These are phyloP conservation scores for Muscina levida DNA, from an alignment of 2,888 invertebrate species.

Conservation along the genomic window DNA sequence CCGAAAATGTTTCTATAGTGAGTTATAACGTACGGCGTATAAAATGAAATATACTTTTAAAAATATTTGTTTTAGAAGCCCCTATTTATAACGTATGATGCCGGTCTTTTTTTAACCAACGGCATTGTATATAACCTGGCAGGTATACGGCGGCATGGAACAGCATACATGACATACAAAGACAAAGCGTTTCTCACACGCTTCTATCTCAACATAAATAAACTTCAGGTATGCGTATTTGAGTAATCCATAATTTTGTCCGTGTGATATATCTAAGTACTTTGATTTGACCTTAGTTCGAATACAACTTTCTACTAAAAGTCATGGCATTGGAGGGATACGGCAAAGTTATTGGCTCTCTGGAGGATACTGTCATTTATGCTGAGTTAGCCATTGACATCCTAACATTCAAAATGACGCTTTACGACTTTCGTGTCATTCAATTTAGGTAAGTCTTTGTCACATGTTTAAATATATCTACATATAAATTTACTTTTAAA, in stretches of 20 bases:
- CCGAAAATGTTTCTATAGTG: conserved; percentile 77
- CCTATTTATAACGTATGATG: conserved; percentile 76
- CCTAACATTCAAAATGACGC: conserved; percentile 71
- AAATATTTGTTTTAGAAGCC: conserved; percentile 72
- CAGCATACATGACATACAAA: conserved; percentile 78
- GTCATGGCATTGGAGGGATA: conserved; percentile 76
- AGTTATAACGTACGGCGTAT: background rate
- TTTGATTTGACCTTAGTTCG: no score
- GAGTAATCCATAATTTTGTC: no score
- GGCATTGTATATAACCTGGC: conserved; percentile 77
- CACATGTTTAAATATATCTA: no score
- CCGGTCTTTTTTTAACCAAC: conserved; percentile 75
- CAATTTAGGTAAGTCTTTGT: conserved; percentile 77
- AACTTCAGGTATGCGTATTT: conserved; percentile 73
- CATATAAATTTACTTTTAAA: background rate
- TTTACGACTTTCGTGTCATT: conserved; percentile 77
- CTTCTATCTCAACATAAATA: conserved; percentile 76
- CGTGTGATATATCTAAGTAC: no score
- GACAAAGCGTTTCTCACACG: conserved; percentile 76
- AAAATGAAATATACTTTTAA: conserved; percentile 7
- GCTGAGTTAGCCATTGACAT: conserved; percentile 77
- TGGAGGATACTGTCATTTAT: conserved; percentile 76
- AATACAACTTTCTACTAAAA: conserved; percentile 76
- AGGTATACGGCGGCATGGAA: conserved; percentile 74
- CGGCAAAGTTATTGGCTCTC: conserved; percentile 76